Conservation (phyloP, 2,797 vertebrate species). For the Hemitrygon akajei region DNA sequence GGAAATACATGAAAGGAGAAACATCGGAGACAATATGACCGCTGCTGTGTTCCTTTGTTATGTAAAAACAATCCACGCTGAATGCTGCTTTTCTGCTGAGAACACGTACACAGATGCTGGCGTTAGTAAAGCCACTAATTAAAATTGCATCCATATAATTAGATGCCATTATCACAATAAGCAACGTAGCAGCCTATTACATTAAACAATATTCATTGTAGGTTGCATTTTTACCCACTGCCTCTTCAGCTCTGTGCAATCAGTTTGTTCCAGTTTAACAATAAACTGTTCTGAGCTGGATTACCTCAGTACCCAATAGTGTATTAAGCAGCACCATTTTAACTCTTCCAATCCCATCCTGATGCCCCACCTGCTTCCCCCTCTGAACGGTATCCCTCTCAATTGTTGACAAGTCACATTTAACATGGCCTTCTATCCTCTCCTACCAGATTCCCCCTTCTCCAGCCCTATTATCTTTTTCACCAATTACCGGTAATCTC, state of each 20-base stretch:
- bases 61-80: slow-evolving; percentile 3
- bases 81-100: background rate
- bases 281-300: background rate
- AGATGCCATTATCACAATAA: slow-evolving; percentile 25
- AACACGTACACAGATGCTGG: slow-evolving; percentile 14
- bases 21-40: background rate
- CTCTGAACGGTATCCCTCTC: no score
- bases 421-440: no score
- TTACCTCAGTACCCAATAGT: background rate
- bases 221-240: background rate
- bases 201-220: background rate
- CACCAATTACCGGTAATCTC: no score
- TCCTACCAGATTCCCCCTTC: no score
- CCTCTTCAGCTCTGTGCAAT: background rate
- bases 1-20: background rate
- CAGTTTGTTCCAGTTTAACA: background rate
- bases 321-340: background rate
- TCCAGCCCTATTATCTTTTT: no score
- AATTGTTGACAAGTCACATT: no score
- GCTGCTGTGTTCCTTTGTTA: slow-evolving; percentile 8
- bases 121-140: slow-evolving; percentile 26
- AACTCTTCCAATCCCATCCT: background rate
- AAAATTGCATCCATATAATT: slow-evolving; percentile 32
- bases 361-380: no score
- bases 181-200: background rate